Evolutionary conservation across 2,113 vertebrate species (phyloP), one percentile per base, ranked within the genome.

Genomic region (Engystomops pustulosus): DNA sequence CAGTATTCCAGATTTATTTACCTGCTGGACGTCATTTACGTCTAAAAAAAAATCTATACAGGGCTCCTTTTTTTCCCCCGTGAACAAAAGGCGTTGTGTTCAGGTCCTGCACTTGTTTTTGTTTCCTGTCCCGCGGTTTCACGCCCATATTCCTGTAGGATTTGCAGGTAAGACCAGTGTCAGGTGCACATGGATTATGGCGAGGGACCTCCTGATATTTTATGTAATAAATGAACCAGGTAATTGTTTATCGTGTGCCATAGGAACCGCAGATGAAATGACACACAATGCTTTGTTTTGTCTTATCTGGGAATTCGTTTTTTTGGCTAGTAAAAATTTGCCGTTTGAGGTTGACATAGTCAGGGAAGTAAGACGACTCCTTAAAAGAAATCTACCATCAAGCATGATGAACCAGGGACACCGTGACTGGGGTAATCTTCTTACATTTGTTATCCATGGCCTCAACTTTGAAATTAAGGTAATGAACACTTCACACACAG

Each of bases 1-100:
- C 75, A 41, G 20, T 79, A 85, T 85, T 77, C 62, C 75, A 58
- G 74, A 41, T 79, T 85, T 78, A 55, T 77, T 36, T 79, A 47
- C n/a, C 15, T 74, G 49, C 80, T 53, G 62, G 36, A n/a, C 70
- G 83, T 78, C 75, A 41, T 47, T 78, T 85, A 79, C 70, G 34
- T 69, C 68, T 85, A 79, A 47, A 69, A 55, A 41, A 20, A n/a
- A n/a, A n/a, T n/a, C n/a, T 38, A 85, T 58, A 85, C 83, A 84
- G 75, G 32, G 49, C 74, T 79, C 67, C 75, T 53, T 55, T 78
- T 68, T 84, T 78, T n/a, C n/a, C 27, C 74, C 45, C 53, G 9
- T 18, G 23, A 85, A 85, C 83, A 85, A 85, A 85, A 85, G 83
- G 41, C 60, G 83, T 79, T 85, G 83, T 85, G 83, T 85, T 84